Conservation (phyloP, 2,113 vertebrate genomes). For the Sapajus apella region DNA sequence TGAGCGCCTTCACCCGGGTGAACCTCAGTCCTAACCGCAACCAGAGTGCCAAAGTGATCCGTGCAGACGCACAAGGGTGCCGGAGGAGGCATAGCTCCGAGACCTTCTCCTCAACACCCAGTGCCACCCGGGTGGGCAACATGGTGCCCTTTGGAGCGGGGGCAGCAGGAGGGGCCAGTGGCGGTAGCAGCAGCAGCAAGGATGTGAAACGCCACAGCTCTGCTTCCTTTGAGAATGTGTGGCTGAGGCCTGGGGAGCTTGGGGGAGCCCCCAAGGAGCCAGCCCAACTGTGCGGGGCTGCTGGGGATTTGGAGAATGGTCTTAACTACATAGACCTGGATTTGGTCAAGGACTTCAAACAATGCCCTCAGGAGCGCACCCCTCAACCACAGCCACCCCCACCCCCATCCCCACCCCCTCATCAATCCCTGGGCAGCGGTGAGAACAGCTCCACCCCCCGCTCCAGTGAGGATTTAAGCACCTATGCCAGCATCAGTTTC, state of each 20-base stretch:
- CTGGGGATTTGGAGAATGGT: conserved; percentile 83
- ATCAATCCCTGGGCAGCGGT: conserved; percentile 76
- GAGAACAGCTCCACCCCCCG: conserved; percentile 73
- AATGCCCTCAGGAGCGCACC: conserved; percentile 74
- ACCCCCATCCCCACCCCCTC: conserved; percentile 61
- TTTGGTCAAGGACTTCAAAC: conserved; percentile 87
- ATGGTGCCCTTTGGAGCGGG: conserved; percentile 28
- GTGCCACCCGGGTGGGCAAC: conserved; percentile 69
- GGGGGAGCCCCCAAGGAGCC: conserved; percentile 67
- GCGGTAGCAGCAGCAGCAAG: conserved; percentile 68
- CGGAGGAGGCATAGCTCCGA: conserved; percentile 90
- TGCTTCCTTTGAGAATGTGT: conserved; percentile 92
- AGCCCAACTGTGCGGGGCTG: conserved; percentile 40
- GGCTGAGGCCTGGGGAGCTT: conserved; percentile 85
- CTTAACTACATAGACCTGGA: conserved; percentile 94
- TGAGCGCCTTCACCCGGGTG: conserved; percentile 88
- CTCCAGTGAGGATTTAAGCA: conserved; percentile 86
- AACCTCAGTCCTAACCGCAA: conserved; percentile 85
- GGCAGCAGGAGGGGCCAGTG: conserved; percentile 9
- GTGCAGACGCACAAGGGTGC: conserved; percentile 89
- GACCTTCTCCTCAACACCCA: conserved; percentile 88
- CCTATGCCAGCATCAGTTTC: conserved; percentile 93
- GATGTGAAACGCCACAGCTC: conserved; percentile 91
- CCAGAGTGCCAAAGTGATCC: conserved; percentile 91
- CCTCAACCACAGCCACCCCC: conserved; percentile 70